Evolutionary conservation across 2,797 vertebrate genomes (phyloP), one percentile per base, ranked within the genome.

Genomic region (Okamejei kenojei): DNA sequence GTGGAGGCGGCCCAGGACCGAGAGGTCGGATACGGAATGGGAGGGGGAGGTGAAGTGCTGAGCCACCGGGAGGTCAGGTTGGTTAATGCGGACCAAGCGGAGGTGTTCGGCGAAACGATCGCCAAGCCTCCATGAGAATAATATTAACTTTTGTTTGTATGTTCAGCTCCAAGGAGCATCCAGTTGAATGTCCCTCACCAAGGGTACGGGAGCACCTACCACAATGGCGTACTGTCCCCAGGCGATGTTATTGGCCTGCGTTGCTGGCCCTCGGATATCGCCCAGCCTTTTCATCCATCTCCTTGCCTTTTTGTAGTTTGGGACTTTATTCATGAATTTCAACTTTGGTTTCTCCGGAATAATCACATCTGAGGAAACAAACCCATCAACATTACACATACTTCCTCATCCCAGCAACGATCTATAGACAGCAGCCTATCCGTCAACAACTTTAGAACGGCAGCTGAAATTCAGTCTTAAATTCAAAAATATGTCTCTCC

Each of bases 171-270:
- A n/a, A 29, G 26, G n/a, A 77, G 10, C 10, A 32, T 0, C 29
- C 76, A 54, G 26, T 84, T 35, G 19, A 35, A 88, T 0, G 29
- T 63, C 6, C 15, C 58, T 4, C 58, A 88, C 21, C 6, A 0
- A 7, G 84, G n/a, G 35, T 35, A 88, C 32, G 19, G 73, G 45
- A 19, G 71, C 17, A 94, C 97, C 96, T 94, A 99, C 99, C 97
- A 99, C 94, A 93, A 99, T 98, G 0, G 96, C 99, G n/a, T 97
- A 99, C 93, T 96, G 96, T 91, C 98, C 98, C 35, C 95, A 94
- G 0, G 93, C 96, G 94, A 99, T 99, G 10, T 96, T 94, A 3
- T 96, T 97, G 45, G 94, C 97, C 0, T 90, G 17, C 93, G 76
- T 94, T 0, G 93, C 81, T 0, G 98, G 98, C 0, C 99, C 99